A percentile compares a stretch with the other conserved stretches of the same genome.
Evolutionary conservation across 1,140 invertebrate genomes (phyloP).

Genomic region (Phthorimaea operculella): DNA sequence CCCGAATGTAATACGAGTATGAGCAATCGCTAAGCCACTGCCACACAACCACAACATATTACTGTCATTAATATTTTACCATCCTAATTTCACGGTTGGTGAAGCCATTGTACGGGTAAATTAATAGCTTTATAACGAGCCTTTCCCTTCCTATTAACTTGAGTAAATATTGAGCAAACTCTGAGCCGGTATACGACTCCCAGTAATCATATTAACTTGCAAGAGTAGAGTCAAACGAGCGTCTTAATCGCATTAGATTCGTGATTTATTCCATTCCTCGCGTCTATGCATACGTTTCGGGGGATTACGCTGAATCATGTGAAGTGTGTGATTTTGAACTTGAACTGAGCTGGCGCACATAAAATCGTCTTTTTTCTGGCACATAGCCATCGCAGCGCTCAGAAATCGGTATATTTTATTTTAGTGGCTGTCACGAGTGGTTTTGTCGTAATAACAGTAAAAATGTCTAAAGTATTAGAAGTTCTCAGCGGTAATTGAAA

Average conservation of each 20-base stretch:
- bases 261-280: background rate
- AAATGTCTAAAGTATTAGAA: conserved; percentile 1
- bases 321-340: conserved; percentile 2
- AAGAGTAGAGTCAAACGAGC: background rate
- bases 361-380: conserved; percentile 16
- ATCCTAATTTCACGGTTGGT: conserved; percentile 13
- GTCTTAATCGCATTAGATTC: background rate
- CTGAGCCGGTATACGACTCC: background rate
- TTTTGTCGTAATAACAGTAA: conserved; percentile 3
- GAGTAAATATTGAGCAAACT: conserved; percentile 3
- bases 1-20: background rate
- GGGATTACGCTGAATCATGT: background rate
- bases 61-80: conserved; percentile 14
- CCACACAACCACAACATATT: conserved; percentile 18
- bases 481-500: background rate
- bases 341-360: conserved; percentile 3
- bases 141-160: background rate
- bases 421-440: conserved; percentile 6
- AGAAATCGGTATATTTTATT: conserved; percentile 12
- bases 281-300: background rate
- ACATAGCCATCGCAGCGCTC: conserved; percentile 14
- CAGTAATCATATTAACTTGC: background rate
- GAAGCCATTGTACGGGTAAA: background rate
- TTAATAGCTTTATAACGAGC: conserved; percentile 1
- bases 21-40: conserved; percentile 8